Evolutionary conservation across 1,140 invertebrate genomes (phyloP), one percentile per base, ranked within the genome.

Genomic region (Carposina sasakii): DNA sequence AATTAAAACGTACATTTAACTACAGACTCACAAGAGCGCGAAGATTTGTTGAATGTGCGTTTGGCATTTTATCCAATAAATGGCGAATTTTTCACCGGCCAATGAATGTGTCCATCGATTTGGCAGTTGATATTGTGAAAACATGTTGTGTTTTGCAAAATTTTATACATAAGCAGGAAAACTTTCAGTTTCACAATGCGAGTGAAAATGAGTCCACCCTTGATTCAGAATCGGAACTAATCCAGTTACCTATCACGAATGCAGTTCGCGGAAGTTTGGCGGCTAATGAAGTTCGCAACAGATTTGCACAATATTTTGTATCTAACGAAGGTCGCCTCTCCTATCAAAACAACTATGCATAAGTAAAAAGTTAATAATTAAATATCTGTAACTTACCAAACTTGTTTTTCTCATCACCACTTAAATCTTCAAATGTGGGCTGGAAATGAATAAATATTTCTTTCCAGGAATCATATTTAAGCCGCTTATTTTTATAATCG

Each of bases 91-190:
- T 54, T 28, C 44, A 48, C 22, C 15, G 39, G 21, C 45, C 52
- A 41, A 41, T 54, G n/a, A 42, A 54, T 33, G 30, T 41, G 21
- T 42, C 44, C 24, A 28, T 20, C 10, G 45, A 54, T 21, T 42
- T 41, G 12, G 33, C 43, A 9, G 16, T 28, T 16, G n/a, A 17
- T 28, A 54, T 54, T 34, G 40, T 46, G 17, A 48, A 43, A 48
- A 26, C 52, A 39, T 48, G 45, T 42, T 48, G 44, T 43, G 36
- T 54, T 12, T 41, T 54, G 26, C 45, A 54, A 12, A 54, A 54
- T 54, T 48, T 46, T 46, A 17, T 46, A 30, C 5, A 50, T 48
- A 28, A 41, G 72, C 67, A 44, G 71, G 75, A 53, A 65, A 69
- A 31, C 36, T 28, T 28, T 28, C 24, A 28, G 24, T 28, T 59